Evolutionary conservation across 2,113 vertebrate genomes (phyloP), one percentile per base, ranked within the genome.

Genomic region (Probosciger aterrimus): DNA sequence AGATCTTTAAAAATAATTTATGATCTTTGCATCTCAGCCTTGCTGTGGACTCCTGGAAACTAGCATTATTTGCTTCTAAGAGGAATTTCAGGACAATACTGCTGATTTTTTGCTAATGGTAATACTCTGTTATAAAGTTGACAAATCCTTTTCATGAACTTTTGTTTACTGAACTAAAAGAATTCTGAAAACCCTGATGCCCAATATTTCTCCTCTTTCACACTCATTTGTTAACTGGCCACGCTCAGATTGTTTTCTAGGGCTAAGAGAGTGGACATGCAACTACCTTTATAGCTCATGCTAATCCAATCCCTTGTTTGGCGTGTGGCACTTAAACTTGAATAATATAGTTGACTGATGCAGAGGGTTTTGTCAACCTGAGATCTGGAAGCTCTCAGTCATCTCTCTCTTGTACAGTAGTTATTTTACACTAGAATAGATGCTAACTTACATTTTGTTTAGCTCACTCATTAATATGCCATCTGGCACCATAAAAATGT

Each of bases 141-240:
- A 92, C 60, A 82, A 77, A 33, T 83, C 33, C 63, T 95, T 93
- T 87, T 75, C 60, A 79, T 39, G 46, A 20, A 75, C 31, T 81
- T 55, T 35, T 62, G 24, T 94, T 91, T 75, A 64, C 27, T 1
- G 3, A 89, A 30, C 8, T 85, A 90, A 93, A 47, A 67, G 85
- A 27, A 28, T 52, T 93, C 62, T 63, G 63, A 93, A 89, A 94
- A 83, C 3, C 3, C 14, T 39, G 65, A 31, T 71, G 37, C 41
- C 23, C 28, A 70, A 11, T 81, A 93, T 49, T 90, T 86, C 59
- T 90, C 93, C 53, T 67, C 43, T 88, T 90, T 94, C 59, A 76
- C 16, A 28, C 28, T 91, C 20, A 85, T 92, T 92, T 95, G 46
- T 62, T 95, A 94, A 90, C 82, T 95, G 76, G 44, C n/a, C 90